phyloP scores from a whole-genome alignment of 2,888 invertebrate species.

The Mythimna pallens region DNA sequence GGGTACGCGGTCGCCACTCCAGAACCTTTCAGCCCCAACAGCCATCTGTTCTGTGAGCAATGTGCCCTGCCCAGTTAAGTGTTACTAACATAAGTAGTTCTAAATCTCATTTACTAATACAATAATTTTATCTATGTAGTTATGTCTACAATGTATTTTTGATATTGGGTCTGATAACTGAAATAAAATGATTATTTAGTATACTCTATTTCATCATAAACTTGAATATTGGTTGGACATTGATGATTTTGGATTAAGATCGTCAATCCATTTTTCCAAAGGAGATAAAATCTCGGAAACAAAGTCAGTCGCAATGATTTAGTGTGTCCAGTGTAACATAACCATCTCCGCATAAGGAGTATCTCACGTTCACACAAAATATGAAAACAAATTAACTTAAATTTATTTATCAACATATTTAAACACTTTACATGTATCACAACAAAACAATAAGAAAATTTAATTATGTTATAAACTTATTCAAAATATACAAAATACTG shows the following conservation, averaged over 20 bases:
- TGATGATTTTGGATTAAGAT: neutral
- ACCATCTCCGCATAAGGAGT: neutral
- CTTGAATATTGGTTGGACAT: no score
- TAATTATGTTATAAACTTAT: slow-evolving; percentile 1
- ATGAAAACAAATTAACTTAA: neutral
- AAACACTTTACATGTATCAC: slow-evolving; percentile 15
- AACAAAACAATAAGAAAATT: slow-evolving; percentile 17
- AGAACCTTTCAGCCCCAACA: no score
- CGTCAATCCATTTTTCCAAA: neutral
- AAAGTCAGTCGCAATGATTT: neutral
- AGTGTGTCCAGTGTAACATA: neutral
- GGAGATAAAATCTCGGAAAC: neutral
- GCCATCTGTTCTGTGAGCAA: no score
- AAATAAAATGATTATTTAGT: no score
- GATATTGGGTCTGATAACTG: no score
- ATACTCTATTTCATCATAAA: no score
- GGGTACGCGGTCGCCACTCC: no score
- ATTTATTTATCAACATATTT: slow-evolving; percentile 27
- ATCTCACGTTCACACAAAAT: neutral
- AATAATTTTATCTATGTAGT: no score
- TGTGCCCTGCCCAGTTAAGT: no score
- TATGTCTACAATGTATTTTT: no score
- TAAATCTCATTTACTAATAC: no score
- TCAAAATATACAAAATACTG: slow-evolving; percentile 34
- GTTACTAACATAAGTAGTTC: no score